These are phyloP conservation scores for Ciconia boyciana DNA, from an alignment of 2,113 vertebrate species.

Conservation along the genomic window DNA sequence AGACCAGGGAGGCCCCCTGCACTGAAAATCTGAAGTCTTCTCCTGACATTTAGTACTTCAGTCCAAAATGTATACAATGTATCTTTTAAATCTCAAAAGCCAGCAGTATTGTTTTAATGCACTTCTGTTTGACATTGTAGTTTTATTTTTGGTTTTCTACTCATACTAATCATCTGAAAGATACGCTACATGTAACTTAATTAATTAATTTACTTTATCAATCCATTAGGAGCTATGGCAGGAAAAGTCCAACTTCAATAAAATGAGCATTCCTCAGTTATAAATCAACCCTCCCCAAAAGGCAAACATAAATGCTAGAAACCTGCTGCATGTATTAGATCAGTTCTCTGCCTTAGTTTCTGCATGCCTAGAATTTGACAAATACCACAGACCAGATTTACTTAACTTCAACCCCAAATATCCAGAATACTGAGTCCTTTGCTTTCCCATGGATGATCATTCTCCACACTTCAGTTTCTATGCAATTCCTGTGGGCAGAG, in stretches of 20 bases:
- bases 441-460: background rate
- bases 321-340: background rate
- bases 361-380: background rate
- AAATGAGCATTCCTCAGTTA: background rate
- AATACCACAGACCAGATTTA: background rate
- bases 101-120: background rate
- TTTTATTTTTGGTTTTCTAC: background rate
- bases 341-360: background rate
- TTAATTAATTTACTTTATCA: background rate
- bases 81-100: background rate
- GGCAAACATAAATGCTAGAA: background rate
- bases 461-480: background rate
- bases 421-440: background rate
- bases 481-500: background rate
- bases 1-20: background rate
- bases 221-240: background rate
- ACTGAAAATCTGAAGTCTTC: background rate
- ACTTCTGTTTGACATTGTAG: background rate
- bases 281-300: background rate
- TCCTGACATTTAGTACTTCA: background rate
- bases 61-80: background rate
- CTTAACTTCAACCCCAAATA: background rate
- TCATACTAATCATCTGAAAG: background rate
- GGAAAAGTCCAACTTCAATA: background rate
- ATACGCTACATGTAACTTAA: background rate